Percentiles rank a stretch among this genome's conserved stretches.
phyloP scores from a whole-genome alignment of 2,797 vertebrate genomes.

The Discoglossus pictus region DNA sequence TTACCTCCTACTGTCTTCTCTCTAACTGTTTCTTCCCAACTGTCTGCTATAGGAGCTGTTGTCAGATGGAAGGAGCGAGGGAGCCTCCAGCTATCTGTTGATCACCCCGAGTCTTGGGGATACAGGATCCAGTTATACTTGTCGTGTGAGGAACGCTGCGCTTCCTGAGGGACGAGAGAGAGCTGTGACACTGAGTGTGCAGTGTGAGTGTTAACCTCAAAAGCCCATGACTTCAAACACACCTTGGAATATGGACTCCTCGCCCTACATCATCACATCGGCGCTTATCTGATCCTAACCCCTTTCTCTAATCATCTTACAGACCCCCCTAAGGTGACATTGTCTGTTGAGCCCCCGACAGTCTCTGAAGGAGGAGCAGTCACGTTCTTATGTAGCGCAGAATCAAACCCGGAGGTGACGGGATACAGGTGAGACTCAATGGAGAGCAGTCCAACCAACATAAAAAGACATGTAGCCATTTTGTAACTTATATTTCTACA shows the following conservation, averaged over 20 bases:
- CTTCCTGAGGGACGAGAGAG: slow-evolving; percentile 83
- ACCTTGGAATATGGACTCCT: not conserved
- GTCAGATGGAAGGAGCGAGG: slow-evolving; percentile 79
- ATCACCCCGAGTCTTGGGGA: slow-evolving; percentile 82
- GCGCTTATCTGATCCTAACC: not conserved
- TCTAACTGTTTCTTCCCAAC: slow-evolving; percentile 49
- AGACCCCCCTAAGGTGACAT: slow-evolving; percentile 87
- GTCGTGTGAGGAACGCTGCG: slow-evolving; percentile 83
- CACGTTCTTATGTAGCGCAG: slow-evolving; percentile 84
- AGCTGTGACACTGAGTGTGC: slow-evolving; percentile 83
- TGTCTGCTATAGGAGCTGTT: slow-evolving; percentile 69
- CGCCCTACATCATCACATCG: not conserved
- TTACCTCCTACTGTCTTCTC: slow-evolving; percentile 1
- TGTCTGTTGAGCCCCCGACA: slow-evolving; percentile 86
- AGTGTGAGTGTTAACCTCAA: slow-evolving; percentile 74
- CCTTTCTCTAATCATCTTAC: slow-evolving; percentile 25
- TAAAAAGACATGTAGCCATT: too few relatives aligned
- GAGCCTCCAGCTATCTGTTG: slow-evolving; percentile 80
- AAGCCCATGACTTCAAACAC: not conserved
- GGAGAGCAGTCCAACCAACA: not conserved
- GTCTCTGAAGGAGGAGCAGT: slow-evolving; percentile 86
- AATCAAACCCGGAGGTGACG: slow-evolving; percentile 87
- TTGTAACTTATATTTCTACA: too few relatives aligned
- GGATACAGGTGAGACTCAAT: slow-evolving; percentile 89
- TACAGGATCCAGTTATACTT: slow-evolving; percentile 83